Percentiles rank a stretch among this genome's conserved stretches.
phyloP scores from a whole-genome alignment of 2,797 vertebrate genomes.

The Rhynchonycteris naso region DNA sequence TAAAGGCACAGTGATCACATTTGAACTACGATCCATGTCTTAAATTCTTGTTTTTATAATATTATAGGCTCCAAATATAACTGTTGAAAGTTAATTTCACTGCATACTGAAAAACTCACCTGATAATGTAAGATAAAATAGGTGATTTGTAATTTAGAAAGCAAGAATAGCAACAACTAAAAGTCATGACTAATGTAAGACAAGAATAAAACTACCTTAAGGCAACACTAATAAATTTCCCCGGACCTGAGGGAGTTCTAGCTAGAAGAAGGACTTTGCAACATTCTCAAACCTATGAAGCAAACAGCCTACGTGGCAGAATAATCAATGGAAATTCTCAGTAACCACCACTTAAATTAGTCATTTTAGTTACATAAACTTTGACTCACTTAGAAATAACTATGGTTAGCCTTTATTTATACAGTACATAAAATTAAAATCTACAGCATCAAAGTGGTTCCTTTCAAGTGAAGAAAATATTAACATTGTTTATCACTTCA shows the following conservation, averaged over 20 bases:
- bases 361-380: neutral
- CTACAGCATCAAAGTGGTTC: neutral
- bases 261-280: neutral
- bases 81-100: neutral
- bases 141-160: neutral
- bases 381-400: neutral
- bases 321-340: neutral
- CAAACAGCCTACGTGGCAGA: neutral
- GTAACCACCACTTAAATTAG: neutral
- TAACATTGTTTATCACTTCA: neutral
- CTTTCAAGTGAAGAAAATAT: neutral
- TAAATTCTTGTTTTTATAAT: neutral
- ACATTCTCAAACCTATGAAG: neutral
- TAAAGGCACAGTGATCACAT: neutral
- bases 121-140: neutral
- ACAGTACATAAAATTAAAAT: conserved; percentile 21
- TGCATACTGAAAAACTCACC: neutral
- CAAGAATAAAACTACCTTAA: neutral
- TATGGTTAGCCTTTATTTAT: neutral
- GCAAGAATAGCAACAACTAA: neutral
- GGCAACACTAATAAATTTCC: neutral
- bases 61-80: neutral
- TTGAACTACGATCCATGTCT: neutral
- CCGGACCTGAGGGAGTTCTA: neutral
- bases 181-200: neutral